Conservation (phyloP, 2,113 vertebrate genomes). For the Xiphias gladius region DNA sequence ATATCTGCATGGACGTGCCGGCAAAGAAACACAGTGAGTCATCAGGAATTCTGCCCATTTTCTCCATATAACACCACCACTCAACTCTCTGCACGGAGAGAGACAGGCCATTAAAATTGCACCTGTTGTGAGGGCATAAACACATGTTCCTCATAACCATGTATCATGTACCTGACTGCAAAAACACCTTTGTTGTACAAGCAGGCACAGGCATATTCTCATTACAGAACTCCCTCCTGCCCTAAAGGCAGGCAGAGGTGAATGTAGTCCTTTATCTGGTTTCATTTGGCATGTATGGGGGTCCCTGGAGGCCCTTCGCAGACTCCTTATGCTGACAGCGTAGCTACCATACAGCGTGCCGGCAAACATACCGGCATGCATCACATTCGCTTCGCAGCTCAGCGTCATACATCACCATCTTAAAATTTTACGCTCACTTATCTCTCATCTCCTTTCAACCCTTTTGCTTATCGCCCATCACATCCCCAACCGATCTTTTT, state of each 20-base stretch:
- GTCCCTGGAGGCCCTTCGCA: constrained; percentile 10
- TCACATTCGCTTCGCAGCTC: constrained; percentile 51
- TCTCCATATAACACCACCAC: constrained; percentile 23
- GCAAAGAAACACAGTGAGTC: constrained; percentile 38
- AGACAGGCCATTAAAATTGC: constrained; percentile 67
- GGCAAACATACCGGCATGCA: constrained; percentile 22
- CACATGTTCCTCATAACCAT: constrained; percentile 59
- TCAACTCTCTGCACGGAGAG: constrained; percentile 40
- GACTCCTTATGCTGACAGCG: constrained; percentile 23
- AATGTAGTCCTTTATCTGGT: constrained; percentile 36
- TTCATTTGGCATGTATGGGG: constrained; percentile 35
- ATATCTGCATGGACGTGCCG: constrained; percentile 13
- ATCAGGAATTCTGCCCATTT: constrained; percentile 54
- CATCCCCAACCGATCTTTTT: not conserved
- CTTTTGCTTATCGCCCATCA: not conserved
- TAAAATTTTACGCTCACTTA: constrained; percentile 1
- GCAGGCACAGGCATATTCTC: constrained; percentile 29
- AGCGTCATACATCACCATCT: constrained; percentile 58
- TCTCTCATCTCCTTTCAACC: constrained; percentile 15
- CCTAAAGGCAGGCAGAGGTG: constrained; percentile 38
- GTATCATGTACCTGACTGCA: constrained; percentile 31
- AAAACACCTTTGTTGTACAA: constrained; percentile 39
- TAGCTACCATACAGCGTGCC: constrained; percentile 2
- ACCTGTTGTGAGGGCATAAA: constrained; percentile 72
- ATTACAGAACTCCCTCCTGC: constrained; percentile 14